These are phyloP conservation scores for Clarias platycephalus DNA, from an alignment of 2,797 vertebrate genomes.

Conservation along the genomic window DNA sequence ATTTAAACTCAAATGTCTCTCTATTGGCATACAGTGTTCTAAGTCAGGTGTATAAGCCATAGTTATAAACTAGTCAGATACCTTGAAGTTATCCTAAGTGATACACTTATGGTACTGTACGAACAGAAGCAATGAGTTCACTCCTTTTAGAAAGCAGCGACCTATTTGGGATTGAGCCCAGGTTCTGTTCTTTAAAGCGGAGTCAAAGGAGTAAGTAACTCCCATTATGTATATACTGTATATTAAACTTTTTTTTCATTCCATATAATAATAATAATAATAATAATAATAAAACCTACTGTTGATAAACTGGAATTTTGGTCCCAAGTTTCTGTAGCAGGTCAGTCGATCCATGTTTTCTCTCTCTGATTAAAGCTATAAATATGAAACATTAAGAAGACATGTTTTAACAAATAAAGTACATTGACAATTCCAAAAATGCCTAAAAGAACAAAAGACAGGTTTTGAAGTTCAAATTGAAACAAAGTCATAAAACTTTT, in stretches of 20 bases:
- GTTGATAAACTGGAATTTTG: constrained; percentile 1
- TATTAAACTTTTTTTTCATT: not conserved
- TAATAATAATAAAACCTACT: constrained; percentile 12
- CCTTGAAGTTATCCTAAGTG: not conserved
- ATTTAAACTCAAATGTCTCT: not conserved
- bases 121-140: not conserved
- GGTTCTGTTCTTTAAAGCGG: constrained; percentile 27
- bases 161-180: constrained; percentile 11
- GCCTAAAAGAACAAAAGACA: not conserved
- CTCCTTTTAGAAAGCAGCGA: not conserved
- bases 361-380: constrained; percentile 76
- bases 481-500: not conserved
- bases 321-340: constrained; percentile 67
- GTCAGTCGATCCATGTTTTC: constrained; percentile 68
- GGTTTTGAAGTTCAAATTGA: not conserved
- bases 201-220: not conserved
- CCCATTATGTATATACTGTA: no score
- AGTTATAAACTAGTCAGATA: not conserved
- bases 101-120: not conserved
- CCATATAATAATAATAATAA: not conserved
- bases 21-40: not conserved
- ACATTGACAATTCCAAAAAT: not conserved
- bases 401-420: not conserved
- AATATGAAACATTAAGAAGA: not conserved
- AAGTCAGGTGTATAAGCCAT: not conserved